phyloP scores from a whole-genome alignment of 2,113 vertebrate species.

The Martes martes region DNA sequence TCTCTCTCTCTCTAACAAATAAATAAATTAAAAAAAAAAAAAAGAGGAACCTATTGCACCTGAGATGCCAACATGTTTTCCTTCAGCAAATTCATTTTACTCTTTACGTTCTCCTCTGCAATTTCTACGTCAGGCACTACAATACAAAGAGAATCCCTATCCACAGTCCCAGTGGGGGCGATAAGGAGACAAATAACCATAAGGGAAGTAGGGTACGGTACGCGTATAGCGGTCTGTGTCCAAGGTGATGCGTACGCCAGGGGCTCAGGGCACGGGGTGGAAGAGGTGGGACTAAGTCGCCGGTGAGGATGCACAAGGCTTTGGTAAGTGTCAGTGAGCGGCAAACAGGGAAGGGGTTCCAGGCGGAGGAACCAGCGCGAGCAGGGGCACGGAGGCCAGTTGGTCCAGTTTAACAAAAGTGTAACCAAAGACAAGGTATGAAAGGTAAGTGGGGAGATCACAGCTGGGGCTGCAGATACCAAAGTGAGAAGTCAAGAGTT shows the following conservation, averaged over 20 bases:
- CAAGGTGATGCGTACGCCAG: accelerated
- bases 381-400: neutral
- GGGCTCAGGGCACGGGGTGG: neutral
- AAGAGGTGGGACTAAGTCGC: neutral
- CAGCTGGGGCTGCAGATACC: neutral
- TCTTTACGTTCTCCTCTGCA: neutral
- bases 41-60: neutral
- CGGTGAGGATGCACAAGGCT: neutral
- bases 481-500: neutral
- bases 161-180: accelerated
- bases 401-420: neutral
- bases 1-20: too few relatives aligned
- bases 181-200: neutral
- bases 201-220: neutral
- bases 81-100: neutral
- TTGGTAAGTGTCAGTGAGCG: neutral
- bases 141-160: neutral
- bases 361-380: neutral
- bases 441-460: neutral
- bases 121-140: neutral
- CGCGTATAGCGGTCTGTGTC: neutral
- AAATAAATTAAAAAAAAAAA: too few relatives aligned
- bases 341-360: neutral
- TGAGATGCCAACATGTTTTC: neutral
- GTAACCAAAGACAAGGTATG: neutral